Base-by-base conservation (phyloP, 2,113 vertebrate species). In the Octodon degus region DNA sequence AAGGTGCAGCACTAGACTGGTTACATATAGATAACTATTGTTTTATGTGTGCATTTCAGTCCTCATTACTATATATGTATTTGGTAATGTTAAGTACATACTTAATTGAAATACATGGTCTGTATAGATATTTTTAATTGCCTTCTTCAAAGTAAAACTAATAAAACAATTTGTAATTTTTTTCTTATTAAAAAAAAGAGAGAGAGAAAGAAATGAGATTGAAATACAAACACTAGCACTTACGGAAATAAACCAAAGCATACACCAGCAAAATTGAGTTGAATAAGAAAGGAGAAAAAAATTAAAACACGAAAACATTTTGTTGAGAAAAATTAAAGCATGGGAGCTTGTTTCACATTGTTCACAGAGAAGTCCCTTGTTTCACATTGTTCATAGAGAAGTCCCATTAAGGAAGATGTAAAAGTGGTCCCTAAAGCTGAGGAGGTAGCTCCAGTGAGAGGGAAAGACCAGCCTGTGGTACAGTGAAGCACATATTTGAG, bases 341-440 rank as follows among this genome's bases (percentile, higher is more conserved):
- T 83, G 47, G 80, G 5, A n/a, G 19, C n/a, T 22, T 87, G 43
- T 93, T 72, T 22, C 30, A 83, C 10, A 27, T 19, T 8, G 16
- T 76, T 94, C n/a, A 62, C 82, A 92, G 12, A 74, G 34, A 89
- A 80, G 55, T 88, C 70, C 84, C 74, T 22, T 87, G 43, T 93
- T 72, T 22, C 30, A 83, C 10, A 27, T 19, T 8, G 16, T 76
- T 94, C n/a, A 62, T 86, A 92, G 12, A 74, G n/a, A 89, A 80
- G 55, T 88, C 70, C 84, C 74, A 7, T 32, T 68, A 47, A n/a
- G 76, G 4, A 25, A 90, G 34, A 11, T 58, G 30, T 70, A 53
- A 95, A 81, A 6, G 19, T 74, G 10, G 5, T 37, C 50, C 40
- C 50, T 37, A 55, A 30, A 83, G 43, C 13, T 62, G 24, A 63